Evolutionary conservation across 2,113 vertebrate genomes (phyloP), one percentile per base, ranked within the genome.

Genomic region (Rhegmatorhina hoffmannsi): DNA sequence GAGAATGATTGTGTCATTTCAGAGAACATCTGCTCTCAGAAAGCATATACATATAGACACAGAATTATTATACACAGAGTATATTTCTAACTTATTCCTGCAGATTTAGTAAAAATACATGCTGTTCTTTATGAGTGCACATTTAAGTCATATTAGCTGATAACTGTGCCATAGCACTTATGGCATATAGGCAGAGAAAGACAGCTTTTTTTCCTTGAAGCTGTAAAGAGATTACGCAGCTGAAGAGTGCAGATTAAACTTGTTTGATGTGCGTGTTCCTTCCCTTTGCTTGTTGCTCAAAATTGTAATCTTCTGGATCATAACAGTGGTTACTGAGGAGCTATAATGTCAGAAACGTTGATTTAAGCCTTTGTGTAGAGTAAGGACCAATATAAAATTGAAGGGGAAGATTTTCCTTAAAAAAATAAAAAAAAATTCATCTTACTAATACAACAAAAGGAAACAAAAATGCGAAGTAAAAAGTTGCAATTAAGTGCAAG

Each of bases 1-100:
- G 53, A 86, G 94, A 92, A 91, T 34, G 76, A 92, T 66, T 31
- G 38, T 75, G 26, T 73, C 2, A 73, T 91, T 93, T 94, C 43
- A 55, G 66, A 50, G 59, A 87, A 81, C 81, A 87, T 87, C 84
- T 94, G 81, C 77, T 91, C 74, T 78, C 47, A 75, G 24, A 70
- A 52, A 68, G 40, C 24, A 33, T 55, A 26, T 63, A 10, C 20
- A 21, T 24, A 24, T 8, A 66, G 26, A 52, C 23, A 62, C 29
- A 76, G 43, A 74, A 66, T 74, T 86, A 60, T 34, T 66, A 36
- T 66, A 40, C 10, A 34, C 8, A 15, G 6, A 29, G 8, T 44
- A 69, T 33, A 83, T 81, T 18, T 62, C 40, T 44, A 33, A 55
- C 17, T 56, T 56, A 52, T n/a, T 87, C 26, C 31, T 81, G 19